Evolutionary conservation across 2,888 invertebrate species (phyloP), one percentile per base, ranked within the genome.

Genomic region (Eupithecia subumbrata): DNA sequence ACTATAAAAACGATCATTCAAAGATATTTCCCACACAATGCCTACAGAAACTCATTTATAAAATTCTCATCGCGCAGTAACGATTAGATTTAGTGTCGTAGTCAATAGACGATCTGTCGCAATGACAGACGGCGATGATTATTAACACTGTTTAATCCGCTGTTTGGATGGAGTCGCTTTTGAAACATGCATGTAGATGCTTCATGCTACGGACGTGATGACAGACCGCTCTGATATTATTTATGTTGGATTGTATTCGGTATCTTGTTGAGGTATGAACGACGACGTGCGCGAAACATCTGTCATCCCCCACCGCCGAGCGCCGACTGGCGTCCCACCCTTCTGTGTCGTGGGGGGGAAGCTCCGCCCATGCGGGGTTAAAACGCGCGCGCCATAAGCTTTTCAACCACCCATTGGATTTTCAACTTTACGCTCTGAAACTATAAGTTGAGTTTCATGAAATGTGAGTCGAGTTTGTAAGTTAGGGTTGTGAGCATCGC

Each of bases 181-280:
- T 76, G 78, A 71, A 76, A 73, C 78, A 69, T 75, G 30, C 43
- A 67, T 72, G 72, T 71, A 43, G 74, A 71, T 71, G 77, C 76
- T 76, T 66, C 79, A 72, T 64, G 78, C 81, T 79, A 81, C 84
- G 81, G 85, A 83, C 83, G 78, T 75, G 82, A 56, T 81, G 86
- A 87, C 84, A 82, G 83, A 79, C 77, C 73, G 75, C 72, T 81
- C 82, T 80, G 78, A 80, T 84, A 87, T 88, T 90, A 92, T 93
- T 92, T 91, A 92, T 93, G 90, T 88, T 80, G 87, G 84, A 90
- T 90, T 88, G 88, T 89, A 92, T 92, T 89, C 89, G 89, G 89
- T 90, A 90, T 91, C 91, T 89, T 92, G 93, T 92, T 87, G 86
- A 83, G 83, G 88, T 91, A 92, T 91, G 93, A 92, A 86, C 90